Base-by-base conservation (phyloP, 2,888 invertebrate genomes). In the Pammene aurita region DNA sequence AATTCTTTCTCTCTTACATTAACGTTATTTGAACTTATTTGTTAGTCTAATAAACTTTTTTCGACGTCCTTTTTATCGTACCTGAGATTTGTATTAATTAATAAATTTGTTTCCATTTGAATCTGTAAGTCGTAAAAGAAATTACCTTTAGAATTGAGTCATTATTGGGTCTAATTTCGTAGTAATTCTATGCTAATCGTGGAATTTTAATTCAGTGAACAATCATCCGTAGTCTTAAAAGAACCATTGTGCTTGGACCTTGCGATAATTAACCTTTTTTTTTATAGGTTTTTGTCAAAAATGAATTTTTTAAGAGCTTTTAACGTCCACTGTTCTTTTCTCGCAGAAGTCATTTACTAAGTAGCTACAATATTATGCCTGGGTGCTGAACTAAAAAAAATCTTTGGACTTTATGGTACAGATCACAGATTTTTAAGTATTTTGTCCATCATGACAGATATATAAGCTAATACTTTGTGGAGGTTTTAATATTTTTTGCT, bases 21-120 rank as follows among this genome's bases (percentile, higher is more conserved):
- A 26, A 26, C n/a, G n/a, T n/a, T n/a, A n/a, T n/a, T n/a, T n/a
- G n/a, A n/a, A n/a, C n/a, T n/a, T n/a, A 26, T 26, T 26, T 26
- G 26, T 26, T 26, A 4, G 5, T 18, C 11, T 5, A 18, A 18
- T 5, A 10, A 11, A 50, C 4, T 11, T 14, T 16, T 35, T 46
- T 46, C 60, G 5, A 60, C 16, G 10, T 42, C 26, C 38, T 26
- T n/a, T 46, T 11, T 0, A 10, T 60, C 42, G 57, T 13, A 42
- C 18, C 41, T 26, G 16, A 9, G 42, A 57, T 57, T 42, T 26
- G 57, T 42, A 57, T 56, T 7, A 42, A 46, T 61, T 16, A 61
- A 61, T 61, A 38, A 61, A 61, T 60, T 60, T 35, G 48, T 61
- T 38, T 61, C 35, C 35, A 61, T 61, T 61, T 61, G 48, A 50